phyloP scores from a whole-genome alignment of 37 sponge, comb jelly and placozoan genomes.

The Halisarca cf. caerulea region DNA sequence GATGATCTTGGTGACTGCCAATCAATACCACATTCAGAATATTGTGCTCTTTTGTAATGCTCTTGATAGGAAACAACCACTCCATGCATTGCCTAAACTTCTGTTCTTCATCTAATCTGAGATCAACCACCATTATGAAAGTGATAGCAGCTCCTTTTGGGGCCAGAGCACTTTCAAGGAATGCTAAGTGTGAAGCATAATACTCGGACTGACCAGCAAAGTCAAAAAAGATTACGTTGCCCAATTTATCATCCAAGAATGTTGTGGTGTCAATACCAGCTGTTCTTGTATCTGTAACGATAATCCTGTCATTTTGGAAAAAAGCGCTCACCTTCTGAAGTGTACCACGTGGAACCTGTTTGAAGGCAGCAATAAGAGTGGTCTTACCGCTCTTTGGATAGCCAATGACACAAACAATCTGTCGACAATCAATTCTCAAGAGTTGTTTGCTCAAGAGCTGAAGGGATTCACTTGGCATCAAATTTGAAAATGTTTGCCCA shows the following conservation, averaged over 20 bases:
- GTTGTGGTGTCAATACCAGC: not conserved
- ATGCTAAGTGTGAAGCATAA: not conserved
- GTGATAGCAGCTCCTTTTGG: not conserved
- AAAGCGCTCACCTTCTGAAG: too few species aligned
- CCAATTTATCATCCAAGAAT: not conserved
- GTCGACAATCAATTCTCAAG: too few species aligned
- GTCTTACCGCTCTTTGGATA: too few species aligned
- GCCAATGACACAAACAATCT: too few species aligned
- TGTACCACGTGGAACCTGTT: too few species aligned
- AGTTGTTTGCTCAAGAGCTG: too few species aligned
- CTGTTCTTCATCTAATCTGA: not conserved
- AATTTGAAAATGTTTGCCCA: too few species aligned
- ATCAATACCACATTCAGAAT: not conserved
- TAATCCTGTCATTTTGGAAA: too few species aligned
- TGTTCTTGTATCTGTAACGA: too few species aligned
- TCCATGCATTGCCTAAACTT: not conserved
- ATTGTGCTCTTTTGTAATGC: not conserved
- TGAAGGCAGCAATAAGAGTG: too few species aligned
- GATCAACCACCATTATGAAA: slow-evolving; percentile 6
- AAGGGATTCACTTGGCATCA: too few species aligned
- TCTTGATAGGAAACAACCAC: not conserved
- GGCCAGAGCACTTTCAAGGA: not conserved
- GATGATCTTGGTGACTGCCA: not conserved
- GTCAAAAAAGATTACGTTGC: not conserved
- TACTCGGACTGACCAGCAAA: slow-evolving; percentile 9